Conservation (phyloP, 2,797 vertebrate genomes). For the Clamator glandarius region DNA sequence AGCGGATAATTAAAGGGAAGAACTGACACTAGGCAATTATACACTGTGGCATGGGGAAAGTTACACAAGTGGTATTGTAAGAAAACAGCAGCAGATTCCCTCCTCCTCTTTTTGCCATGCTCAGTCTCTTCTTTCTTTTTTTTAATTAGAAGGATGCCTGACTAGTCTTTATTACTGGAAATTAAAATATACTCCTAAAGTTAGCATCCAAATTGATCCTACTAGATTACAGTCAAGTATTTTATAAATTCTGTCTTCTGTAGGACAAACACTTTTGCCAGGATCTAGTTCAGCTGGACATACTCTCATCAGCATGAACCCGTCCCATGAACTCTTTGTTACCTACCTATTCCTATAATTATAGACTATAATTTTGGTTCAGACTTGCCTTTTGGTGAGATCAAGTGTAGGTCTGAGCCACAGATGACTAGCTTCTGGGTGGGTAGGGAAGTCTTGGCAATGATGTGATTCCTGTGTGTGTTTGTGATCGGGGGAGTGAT, state of each 20-base stretch:
- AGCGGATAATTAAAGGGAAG: slow-evolving; percentile 27
- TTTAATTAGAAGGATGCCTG: background rate
- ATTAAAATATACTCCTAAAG: background rate
- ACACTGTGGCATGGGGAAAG: background rate
- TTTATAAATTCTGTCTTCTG: background rate
- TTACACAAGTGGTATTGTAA: background rate
- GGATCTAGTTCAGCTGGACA: background rate
- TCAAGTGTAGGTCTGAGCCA: background rate
- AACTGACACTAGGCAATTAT: slow-evolving; percentile 17
- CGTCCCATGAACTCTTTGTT: background rate
- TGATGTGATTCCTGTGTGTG: background rate
- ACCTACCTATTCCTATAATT: background rate
- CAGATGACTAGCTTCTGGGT: background rate
- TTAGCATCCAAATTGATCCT: background rate
- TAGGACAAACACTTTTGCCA: background rate
- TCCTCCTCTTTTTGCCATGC: background rate
- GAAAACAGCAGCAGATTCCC: slow-evolving; percentile 5
- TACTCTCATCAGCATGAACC: background rate
- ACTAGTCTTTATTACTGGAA: background rate
- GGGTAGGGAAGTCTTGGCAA: background rate
- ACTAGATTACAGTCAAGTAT: background rate
- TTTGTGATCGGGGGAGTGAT: slow-evolving; percentile 11
- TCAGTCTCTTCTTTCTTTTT: background rate
- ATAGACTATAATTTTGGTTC: background rate
- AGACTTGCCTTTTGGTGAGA: background rate